phyloP scores from a whole-genome alignment of 35 echinoderm and acorn worm genomes.

The Eucidaris tribuloides region DNA sequence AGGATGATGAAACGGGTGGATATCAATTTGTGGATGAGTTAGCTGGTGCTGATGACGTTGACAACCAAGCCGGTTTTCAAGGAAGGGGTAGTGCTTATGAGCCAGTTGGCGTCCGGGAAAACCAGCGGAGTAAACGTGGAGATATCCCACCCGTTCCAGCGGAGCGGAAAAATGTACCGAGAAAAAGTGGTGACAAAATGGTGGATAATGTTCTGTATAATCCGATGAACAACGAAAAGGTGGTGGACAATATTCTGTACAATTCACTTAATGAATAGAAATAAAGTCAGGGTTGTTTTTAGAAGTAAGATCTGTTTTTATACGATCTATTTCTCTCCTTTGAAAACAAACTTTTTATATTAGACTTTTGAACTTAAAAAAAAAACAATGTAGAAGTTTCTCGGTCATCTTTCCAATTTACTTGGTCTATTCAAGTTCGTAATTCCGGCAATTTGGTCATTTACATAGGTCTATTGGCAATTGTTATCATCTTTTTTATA shows the following conservation, averaged over 20 bases:
- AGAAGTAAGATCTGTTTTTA: too few species aligned
- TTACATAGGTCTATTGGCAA: too few species aligned
- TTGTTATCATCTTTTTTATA: too few species aligned
- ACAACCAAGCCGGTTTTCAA: neutral
- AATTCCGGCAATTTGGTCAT: too few species aligned
- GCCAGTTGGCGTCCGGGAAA: neutral
- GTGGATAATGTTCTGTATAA: constrained; percentile 14
- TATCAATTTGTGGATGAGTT: neutral
- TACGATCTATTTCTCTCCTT: too few species aligned
- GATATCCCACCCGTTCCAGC: constrained; percentile 3
- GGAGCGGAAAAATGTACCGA: neutral
- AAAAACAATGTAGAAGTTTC: too few species aligned
- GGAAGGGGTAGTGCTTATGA: neutral
- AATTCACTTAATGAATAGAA: neutral
- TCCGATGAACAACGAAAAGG: neutral
- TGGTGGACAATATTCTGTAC: neutral
- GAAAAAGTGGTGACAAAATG: neutral
- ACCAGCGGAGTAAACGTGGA: too few species aligned
- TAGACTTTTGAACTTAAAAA: too few species aligned
- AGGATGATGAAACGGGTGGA: neutral
- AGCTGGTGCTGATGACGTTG: neutral
- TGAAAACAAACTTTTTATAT: too few species aligned
- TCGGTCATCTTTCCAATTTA: too few species aligned
- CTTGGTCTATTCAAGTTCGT: too few species aligned
- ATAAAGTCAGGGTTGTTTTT: too few species aligned